phyloP scores from a whole-genome alignment of 2,888 invertebrate genomes.

The Athetis lepigone region DNA sequence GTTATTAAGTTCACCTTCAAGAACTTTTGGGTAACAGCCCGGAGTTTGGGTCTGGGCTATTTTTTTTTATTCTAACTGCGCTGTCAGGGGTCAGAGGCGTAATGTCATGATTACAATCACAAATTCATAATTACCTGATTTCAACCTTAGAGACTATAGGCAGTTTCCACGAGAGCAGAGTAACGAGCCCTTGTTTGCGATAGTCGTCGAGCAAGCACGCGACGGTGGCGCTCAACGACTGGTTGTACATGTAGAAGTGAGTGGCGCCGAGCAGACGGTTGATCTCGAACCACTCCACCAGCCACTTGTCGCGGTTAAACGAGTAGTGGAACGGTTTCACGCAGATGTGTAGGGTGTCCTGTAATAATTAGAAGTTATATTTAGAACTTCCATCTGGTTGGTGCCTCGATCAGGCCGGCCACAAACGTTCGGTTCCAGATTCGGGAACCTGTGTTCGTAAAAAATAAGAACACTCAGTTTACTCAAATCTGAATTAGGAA shows the following conservation, averaged over 20 bases:
- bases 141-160: constrained; percentile 97
- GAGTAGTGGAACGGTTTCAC: constrained; percentile 97
- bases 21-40: too few relatives aligned
- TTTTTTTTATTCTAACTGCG: too few relatives aligned
- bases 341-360: constrained; percentile 94
- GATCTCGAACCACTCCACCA: constrained; percentile 97
- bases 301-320: constrained; percentile 95
- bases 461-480: too few relatives aligned
- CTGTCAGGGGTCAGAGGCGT: too few relatives aligned
- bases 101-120: not conserved
- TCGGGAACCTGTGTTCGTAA: too few relatives aligned
- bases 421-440: too few relatives aligned
- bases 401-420: too few relatives aligned
- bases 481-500: too few relatives aligned
- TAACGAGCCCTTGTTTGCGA: constrained; percentile 92
- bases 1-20: too few relatives aligned
- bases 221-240: constrained; percentile 95
- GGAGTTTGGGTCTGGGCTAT: too few relatives aligned
- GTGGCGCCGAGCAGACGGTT: constrained; percentile 95
- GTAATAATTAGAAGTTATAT: constrained; percentile 69
- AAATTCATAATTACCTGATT: constrained; percentile 87
- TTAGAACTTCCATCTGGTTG: too few relatives aligned
- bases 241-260: constrained; percentile 97
- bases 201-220: constrained; percentile 94
- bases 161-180: constrained; percentile 95